These are phyloP conservation scores for Rhagonycha fulva DNA, from an alignment of 2,888 invertebrate genomes.

Conservation along the genomic window DNA sequence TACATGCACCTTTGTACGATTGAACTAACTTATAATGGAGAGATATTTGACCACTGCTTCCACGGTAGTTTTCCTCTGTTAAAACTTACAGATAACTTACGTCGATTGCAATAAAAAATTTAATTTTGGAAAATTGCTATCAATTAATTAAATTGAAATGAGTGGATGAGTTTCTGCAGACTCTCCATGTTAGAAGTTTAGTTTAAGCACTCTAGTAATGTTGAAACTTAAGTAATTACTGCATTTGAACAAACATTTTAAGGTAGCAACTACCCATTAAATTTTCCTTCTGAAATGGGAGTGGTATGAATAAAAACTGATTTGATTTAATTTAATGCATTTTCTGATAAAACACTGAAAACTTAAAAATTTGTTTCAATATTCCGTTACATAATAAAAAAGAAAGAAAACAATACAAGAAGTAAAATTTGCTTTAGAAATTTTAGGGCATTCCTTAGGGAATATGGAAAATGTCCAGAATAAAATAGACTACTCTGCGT, in stretches of 20 bases:
- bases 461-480: not conserved
- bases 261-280: not conserved
- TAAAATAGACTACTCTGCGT: not conserved
- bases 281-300: not conserved
- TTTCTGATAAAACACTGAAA: not conserved
- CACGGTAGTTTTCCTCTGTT: not conserved
- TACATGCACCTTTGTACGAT: slow-evolving; percentile 8
- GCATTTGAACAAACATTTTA: not conserved
- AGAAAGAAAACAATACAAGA: not conserved
- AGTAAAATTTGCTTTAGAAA: not conserved
- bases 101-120: not conserved
- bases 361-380: not conserved
- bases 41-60: not conserved
- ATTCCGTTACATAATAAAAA: not conserved
- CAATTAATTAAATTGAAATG: not conserved
- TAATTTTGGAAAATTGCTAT: not conserved
- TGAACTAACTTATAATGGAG: not conserved
- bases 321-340: not conserved
- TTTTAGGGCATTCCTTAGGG: not conserved
- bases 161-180: not conserved
- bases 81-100: not conserved
- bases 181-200: not conserved
- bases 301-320: not conserved
- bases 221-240: slow-evolving; percentile 1
- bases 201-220: not conserved